phyloP scores from a whole-genome alignment of 2,888 invertebrate genomes.

The Neoascia interrupta region DNA sequence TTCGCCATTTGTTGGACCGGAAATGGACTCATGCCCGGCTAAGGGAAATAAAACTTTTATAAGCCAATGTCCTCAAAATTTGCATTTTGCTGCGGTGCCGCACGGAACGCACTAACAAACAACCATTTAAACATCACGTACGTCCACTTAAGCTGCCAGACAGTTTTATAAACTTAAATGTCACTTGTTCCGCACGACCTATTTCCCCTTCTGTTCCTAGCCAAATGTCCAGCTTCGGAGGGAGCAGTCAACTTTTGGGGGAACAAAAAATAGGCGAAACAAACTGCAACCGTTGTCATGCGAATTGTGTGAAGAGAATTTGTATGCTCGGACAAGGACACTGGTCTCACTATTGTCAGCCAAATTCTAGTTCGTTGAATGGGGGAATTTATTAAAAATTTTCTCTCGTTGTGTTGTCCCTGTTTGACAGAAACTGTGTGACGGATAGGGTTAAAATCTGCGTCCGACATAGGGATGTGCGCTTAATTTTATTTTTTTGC shows the following conservation, averaged over 20 bases:
- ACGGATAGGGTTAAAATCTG: too few species aligned
- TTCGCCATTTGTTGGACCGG: conserved; percentile 28
- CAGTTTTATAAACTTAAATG: conserved; percentile 66
- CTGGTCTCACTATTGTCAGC: conserved; percentile 13
- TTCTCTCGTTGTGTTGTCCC: too few species aligned
- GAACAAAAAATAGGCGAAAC: too few species aligned
- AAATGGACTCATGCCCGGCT: conserved; percentile 11
- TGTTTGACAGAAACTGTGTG: too few species aligned
- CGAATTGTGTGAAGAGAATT: conserved; percentile 56
- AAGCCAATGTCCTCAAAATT: conserved; percentile 31
- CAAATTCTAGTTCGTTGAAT: too few species aligned
- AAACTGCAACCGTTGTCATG: conserved; percentile 63
- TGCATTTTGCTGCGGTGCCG: conserved; percentile 25
- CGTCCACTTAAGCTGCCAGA: conserved; percentile 51
- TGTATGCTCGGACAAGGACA: conserved; percentile 61
- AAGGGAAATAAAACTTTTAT: conserved; percentile 22
- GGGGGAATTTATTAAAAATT: too few species aligned
- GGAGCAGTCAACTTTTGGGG: neutral
- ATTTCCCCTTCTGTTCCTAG: conserved; percentile 36
- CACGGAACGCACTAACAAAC: neutral
- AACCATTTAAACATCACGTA: conserved; percentile 41
- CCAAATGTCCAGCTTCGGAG: too few species aligned
- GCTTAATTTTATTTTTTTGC: conserved; percentile 9
- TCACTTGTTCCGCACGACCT: conserved; percentile 62
- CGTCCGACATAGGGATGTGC: conserved; percentile 2